Conservation (phyloP, 2,797 vertebrate species). For the Hylomyscus alleni region DNA sequence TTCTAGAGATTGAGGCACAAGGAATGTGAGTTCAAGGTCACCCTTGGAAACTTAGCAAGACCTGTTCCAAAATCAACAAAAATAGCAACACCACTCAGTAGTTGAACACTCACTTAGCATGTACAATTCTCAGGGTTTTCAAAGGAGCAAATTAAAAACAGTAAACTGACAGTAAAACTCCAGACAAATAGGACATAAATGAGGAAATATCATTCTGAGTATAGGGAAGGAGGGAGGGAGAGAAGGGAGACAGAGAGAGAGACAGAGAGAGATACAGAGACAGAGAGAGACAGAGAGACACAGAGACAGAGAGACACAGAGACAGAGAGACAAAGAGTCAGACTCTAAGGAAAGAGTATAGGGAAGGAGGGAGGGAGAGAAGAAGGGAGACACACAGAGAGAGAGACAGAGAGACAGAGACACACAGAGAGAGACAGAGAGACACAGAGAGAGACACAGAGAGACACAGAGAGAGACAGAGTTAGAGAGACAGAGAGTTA, state of each 20-base stretch:
- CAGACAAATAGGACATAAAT: neutral
- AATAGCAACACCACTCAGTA: neutral
- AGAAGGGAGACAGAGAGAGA: neutral
- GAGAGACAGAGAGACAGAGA: neutral
- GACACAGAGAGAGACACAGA: neutral
- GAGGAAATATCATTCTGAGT: neutral
- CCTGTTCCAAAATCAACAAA: neutral
- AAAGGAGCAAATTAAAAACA: neutral
- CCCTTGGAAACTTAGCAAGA: neutral
- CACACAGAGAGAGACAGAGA: neutral
- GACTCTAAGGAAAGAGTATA: neutral
- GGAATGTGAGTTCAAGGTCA: neutral
- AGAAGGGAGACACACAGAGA: neutral
- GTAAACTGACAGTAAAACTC: neutral
- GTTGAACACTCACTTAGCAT: neutral
- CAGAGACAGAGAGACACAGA: neutral
- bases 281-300: too few relatives aligned
- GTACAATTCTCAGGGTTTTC: neutral
- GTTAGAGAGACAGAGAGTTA: too few relatives aligned
- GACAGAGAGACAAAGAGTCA: neutral
- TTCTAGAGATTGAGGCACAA: neutral
- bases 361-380: neutral
- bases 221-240: neutral
- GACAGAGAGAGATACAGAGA: too few relatives aligned
- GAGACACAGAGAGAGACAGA: neutral